phyloP scores from a whole-genome alignment of 2,113 vertebrate species.

The Micronycteris hirsuta region DNA sequence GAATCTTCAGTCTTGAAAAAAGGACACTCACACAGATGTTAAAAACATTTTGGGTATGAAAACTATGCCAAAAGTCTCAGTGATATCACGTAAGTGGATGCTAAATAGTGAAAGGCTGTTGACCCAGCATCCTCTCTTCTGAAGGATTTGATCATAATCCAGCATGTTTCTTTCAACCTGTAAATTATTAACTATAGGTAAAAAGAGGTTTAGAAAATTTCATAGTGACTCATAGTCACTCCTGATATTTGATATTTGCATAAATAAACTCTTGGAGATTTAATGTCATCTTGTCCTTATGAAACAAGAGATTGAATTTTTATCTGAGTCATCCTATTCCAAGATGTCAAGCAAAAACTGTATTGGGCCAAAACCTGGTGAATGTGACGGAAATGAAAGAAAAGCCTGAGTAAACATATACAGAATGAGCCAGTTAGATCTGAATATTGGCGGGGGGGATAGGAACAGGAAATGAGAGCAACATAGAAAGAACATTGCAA shows the following conservation, averaged over 20 bases:
- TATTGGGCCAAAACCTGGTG: neutral
- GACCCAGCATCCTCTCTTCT: slow-evolving; percentile 1
- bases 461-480: neutral
- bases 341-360: neutral
- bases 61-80: slow-evolving; percentile 45
- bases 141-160: slow-evolving; percentile 47
- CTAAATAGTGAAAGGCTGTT: slow-evolving; percentile 45
- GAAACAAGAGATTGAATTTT: slow-evolving; percentile 32
- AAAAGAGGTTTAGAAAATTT: slow-evolving; percentile 51
- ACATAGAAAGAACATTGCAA: neutral
- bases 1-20: slow-evolving; percentile 49
- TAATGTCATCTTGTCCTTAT: slow-evolving; percentile 28
- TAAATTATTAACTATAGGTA: slow-evolving; percentile 64
- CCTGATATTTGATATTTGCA: slow-evolving; percentile 46
- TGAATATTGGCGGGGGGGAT: neutral
- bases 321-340: slow-evolving; percentile 3
- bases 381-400: neutral
- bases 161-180: slow-evolving; percentile 38
- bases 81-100: slow-evolving; percentile 51
- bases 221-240: slow-evolving; percentile 17
- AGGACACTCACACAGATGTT: slow-evolving; percentile 61
- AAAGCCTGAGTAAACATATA: neutral
- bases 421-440: neutral
- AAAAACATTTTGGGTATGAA: slow-evolving; percentile 58
- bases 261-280: slow-evolving; percentile 38